Evolutionary conservation across 1,140 invertebrate genomes (phyloP).

Genomic region (Melipona quadrifasciata): DNA sequence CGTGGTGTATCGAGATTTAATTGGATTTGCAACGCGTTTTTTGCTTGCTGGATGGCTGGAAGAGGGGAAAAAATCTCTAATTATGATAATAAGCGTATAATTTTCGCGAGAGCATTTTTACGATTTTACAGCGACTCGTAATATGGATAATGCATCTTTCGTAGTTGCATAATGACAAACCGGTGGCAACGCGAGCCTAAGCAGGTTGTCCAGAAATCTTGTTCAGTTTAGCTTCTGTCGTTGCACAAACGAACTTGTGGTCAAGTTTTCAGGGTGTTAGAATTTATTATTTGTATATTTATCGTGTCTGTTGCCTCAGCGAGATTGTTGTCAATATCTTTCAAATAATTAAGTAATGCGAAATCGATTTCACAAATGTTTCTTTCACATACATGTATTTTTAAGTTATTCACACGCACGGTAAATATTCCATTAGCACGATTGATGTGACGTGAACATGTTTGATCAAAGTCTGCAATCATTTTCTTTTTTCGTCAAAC

Average conservation of each 20-base stretch:
- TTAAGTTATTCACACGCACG: background rate
- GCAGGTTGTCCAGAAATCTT: background rate
- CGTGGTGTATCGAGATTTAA: too few relatives aligned
- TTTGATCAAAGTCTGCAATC: background rate
- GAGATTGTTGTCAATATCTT: background rate
- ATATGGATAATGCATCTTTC: constrained; percentile 1
- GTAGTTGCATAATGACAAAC: constrained; percentile 14
- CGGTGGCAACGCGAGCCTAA: background rate
- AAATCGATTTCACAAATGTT: background rate
- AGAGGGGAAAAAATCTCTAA: background rate
- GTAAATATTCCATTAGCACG: background rate
- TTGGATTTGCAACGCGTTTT: too few relatives aligned
- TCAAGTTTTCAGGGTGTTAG: background rate
- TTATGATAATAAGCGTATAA: constrained; percentile 7
- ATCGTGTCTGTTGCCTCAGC: background rate
- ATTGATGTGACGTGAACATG: background rate
- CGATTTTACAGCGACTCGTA: constrained; percentile 21
- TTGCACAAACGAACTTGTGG: background rate
- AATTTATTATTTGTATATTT: background rate
- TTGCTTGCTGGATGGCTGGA: too few relatives aligned
- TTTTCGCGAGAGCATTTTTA: too few relatives aligned
- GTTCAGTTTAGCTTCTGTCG: background rate
- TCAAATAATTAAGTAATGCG: too few relatives aligned
- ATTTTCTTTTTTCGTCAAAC: background rate
- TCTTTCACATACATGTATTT: background rate